Evolutionary conservation across 2,797 vertebrate species (phyloP), one percentile per base, ranked within the genome.

Genomic region (Carduelis carduelis): DNA sequence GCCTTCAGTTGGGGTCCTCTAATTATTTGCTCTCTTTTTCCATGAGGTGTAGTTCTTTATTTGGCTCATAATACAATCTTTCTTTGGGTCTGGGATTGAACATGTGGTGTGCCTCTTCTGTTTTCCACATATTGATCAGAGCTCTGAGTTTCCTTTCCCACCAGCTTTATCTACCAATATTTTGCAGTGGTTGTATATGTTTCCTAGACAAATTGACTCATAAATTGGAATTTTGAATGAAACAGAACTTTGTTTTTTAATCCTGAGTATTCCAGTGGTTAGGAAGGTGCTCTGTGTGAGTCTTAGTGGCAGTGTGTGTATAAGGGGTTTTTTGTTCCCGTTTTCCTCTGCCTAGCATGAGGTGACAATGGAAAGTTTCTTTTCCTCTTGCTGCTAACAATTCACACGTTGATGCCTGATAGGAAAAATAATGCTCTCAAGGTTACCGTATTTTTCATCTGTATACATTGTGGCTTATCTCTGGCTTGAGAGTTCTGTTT

Each of bases 401-500:
- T 75, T 69, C 30, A 39, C 69, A 83, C 0, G 8, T 43, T 89
- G 76, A 50, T 89, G 57, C 49, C 49, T 81, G 87, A 69, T 49
- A 87, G 69, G 34, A 76, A 93, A 39, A 89, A 60, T 46, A 94
- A 70, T 70, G 49, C 68, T 87, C 34, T 89, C n/a, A 68, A 89
- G 46, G 65, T 78, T 96, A 74, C 82, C 1, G 0, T 86, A 71
- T 64, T 87, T 94, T 85, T 92, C 30, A 11, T 87, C 64, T 71
- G 65, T 75, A 52, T 94, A 65, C 53, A 75, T 52, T 78, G 75
- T 71, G 79, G 71, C 84, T 87, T 95, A 83, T 93, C 82, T 95
- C 94, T 96, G 91, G 91, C 94, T 93, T 80, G 75, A 74, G 75
- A 83, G 28, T 75, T 89, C 80, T 91, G 87, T 95, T 95, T 96